Evolutionary conservation across 2,888 invertebrate genomes (phyloP).

Genomic region (Ophion slaviceki): DNA sequence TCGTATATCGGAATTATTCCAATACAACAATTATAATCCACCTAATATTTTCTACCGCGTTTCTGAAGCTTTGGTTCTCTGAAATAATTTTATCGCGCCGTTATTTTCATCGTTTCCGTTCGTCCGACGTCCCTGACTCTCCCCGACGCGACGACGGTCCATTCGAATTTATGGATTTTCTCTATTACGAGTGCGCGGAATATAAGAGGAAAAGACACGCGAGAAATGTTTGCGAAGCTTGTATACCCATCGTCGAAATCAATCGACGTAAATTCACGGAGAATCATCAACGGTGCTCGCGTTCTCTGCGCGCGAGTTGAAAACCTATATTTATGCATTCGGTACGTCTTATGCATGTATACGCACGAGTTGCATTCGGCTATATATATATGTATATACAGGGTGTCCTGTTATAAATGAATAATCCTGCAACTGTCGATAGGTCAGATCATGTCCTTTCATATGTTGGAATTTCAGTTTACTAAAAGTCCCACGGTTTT

Average conservation of each 20-base stretch:
- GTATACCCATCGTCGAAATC: slow-evolving; percentile 24
- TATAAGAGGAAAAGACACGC: neutral
- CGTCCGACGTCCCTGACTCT: neutral
- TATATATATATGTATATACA: neutral
- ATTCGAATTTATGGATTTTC: neutral
- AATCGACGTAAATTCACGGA: slow-evolving; percentile 23
- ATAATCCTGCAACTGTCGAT: too few relatives aligned
- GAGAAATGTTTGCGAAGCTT: neutral
- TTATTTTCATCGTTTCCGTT: neutral
- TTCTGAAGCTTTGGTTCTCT: neutral
- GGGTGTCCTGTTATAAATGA: too few relatives aligned
- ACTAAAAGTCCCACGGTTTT: too few relatives aligned
- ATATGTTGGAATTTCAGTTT: too few relatives aligned
- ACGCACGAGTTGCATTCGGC: slow-evolving; percentile 27
- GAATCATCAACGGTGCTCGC: slow-evolving; percentile 23
- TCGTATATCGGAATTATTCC: neutral
- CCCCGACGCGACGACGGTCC: neutral
- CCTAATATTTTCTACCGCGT: neutral
- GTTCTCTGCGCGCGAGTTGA: neutral
- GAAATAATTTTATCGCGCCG: neutral
- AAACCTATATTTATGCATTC: slow-evolving; percentile 56
- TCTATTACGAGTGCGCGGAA: neutral
- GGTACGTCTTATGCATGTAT: slow-evolving; percentile 45
- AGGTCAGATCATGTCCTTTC: too few relatives aligned
- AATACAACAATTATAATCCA: neutral